Base-by-base conservation (phyloP, 2,797 vertebrate species). In the Channa striata region DNA sequence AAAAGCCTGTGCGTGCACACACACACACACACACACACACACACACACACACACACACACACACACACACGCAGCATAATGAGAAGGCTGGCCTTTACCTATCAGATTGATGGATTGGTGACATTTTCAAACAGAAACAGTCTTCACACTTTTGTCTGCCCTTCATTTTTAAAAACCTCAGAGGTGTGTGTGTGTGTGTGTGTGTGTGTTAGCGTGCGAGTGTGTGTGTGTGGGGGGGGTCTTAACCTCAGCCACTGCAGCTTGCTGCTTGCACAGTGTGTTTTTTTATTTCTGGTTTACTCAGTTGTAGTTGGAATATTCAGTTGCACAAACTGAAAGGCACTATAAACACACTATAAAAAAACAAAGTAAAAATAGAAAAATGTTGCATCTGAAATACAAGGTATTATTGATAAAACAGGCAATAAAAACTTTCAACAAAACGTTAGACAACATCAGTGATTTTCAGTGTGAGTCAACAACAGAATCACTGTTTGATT, bases 21-120 rank as follows among this genome's bases (percentile, higher is more conserved):
- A 5, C 77, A 50, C 47, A 43, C 52, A 63, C 69, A 53, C 64
- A 62, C 60, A 63, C 47, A 43, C 52, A 63, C 69, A 53, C 64
- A 62, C 60, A 63, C 77, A 53, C 70, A 47, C 64, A 57, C 68
- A 53, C 71, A 48, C 52, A 59, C 54, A 25, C 67, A 62, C 44
- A 51, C 60, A 73, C 66, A 74, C 58, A 39, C 75, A 17, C 8
- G 25, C 54, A n/a, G 61, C 33, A 61, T 85, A 87, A 87, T 83
- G 87, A 86, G 72, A 34, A 16, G 63, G 46, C 63, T 89, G 87
- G 85, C 89, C 89, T 89, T 89, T 88, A 84, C 79, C 82, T 33
- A 63, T 87, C 84, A 82, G 60, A 71, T 62, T 88, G 87, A 90
- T 89, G 79, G 82, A 89, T 85, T 77, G 81, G 70, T 88, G 84